phyloP scores from a whole-genome alignment of 2,888 invertebrate genomes.

The Carterocephalus palaemon region DNA sequence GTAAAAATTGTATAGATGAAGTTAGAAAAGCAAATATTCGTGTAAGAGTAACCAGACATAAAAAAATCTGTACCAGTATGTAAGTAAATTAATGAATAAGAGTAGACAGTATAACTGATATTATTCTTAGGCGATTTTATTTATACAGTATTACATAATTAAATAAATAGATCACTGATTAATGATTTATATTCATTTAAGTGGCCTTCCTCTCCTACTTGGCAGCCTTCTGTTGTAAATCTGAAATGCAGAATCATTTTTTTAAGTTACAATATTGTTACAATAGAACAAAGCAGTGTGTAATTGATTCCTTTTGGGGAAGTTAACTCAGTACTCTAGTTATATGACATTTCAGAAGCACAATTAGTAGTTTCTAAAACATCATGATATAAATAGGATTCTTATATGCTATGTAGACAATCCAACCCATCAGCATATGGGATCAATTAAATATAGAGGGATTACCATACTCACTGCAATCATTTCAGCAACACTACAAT shows the following conservation, averaged over 20 bases:
- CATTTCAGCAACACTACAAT: no score
- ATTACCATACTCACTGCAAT: no score
- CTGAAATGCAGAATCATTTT: slow-evolving; percentile 44
- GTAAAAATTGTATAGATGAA: slow-evolving; percentile 77
- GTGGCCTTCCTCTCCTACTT: slow-evolving; percentile 39
- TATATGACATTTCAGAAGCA: no score
- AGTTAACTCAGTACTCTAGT: no score
- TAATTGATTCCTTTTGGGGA: no score
- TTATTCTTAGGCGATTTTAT: slow-evolving; percentile 6
- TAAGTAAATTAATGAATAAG: slow-evolving; percentile 20
- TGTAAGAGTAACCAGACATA: slow-evolving; percentile 57
- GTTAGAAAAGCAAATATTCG: slow-evolving; percentile 77
- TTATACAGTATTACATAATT: slow-evolving; percentile 20
- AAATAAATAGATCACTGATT: slow-evolving; percentile 19
- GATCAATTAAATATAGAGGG: no score
- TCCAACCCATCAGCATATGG: no score
- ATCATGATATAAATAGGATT: no score
- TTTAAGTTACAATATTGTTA: background rate
- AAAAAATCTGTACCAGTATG: slow-evolving; percentile 42
- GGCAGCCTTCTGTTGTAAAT: slow-evolving; percentile 44
- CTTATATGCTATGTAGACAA: no score
- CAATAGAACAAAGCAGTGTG: background rate
- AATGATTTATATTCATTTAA: slow-evolving; percentile 15
- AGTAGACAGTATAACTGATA: no score
- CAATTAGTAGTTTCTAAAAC: no score